These are phyloP conservation scores for Aselliscus stoliczkanus DNA, from an alignment of 2,797 vertebrate species.

Conservation along the genomic window DNA sequence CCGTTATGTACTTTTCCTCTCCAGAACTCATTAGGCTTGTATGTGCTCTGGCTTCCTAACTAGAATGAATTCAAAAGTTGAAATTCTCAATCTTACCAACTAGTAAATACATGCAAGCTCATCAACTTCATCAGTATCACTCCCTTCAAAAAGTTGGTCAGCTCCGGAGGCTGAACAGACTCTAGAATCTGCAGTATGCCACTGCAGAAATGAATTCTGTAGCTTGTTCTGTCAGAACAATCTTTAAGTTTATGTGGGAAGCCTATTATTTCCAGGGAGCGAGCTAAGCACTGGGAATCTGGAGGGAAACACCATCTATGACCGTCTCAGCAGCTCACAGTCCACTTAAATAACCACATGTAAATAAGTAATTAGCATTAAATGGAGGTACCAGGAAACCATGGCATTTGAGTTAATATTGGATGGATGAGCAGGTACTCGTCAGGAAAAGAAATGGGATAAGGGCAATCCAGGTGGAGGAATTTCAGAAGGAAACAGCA, in stretches of 20 bases:
- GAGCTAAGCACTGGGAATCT: not conserved
- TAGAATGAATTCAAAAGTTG: not conserved
- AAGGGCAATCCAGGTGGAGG: not conserved
- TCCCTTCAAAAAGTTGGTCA: not conserved
- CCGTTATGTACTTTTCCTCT: not conserved
- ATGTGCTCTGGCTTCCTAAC: not conserved
- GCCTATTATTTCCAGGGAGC: constrained; percentile 6
- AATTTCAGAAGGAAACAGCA: not conserved
- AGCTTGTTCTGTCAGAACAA: constrained; percentile 32
- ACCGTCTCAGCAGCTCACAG: not conserved
- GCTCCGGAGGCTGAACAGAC: not conserved
- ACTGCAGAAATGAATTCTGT: constrained; percentile 18
- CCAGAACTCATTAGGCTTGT: not conserved
- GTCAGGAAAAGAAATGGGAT: not conserved
- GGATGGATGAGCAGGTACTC: not conserved
- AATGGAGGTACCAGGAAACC: not conserved
- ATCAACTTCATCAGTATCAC: not conserved
- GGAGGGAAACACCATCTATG: constrained; percentile 3
- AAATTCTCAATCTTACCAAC: not conserved
- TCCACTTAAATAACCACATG: not conserved
- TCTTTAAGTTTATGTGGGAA: constrained; percentile 44
- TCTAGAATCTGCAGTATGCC: not conserved
- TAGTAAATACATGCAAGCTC: not conserved
- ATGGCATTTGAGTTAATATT: not conserved
- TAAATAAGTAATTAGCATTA: constrained; percentile 19